Conservation (phyloP, 2,113 vertebrate species). For the Epinephelus fuscoguttatus region DNA sequence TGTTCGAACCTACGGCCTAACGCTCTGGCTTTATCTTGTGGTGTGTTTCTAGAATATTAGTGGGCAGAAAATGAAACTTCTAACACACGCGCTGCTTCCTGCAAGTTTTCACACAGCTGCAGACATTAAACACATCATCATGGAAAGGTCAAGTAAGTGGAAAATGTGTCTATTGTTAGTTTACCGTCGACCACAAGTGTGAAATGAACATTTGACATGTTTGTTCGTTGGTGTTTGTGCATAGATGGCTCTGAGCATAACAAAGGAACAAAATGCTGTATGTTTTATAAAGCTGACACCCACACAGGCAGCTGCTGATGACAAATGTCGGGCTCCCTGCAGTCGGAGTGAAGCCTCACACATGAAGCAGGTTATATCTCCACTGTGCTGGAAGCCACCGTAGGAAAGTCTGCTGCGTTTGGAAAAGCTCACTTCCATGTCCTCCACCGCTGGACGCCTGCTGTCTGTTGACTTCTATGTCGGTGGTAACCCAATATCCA, state of each 20-base stretch:
- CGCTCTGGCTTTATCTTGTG: slow-evolving; percentile 17
- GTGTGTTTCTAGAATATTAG: slow-evolving; percentile 35
- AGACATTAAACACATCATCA: slow-evolving; percentile 55
- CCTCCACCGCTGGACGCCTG: slow-evolving; percentile 68
- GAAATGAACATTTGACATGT: slow-evolving; percentile 66
- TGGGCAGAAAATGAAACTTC: slow-evolving; percentile 52
- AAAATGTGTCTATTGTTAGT: slow-evolving; percentile 67
- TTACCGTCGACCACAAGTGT: slow-evolving; percentile 53
- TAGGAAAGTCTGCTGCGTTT: slow-evolving; percentile 77
- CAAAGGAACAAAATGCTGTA: slow-evolving; percentile 28
- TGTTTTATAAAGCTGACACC: slow-evolving; percentile 48
- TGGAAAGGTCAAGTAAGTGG: slow-evolving; percentile 64
- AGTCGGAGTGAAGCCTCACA: slow-evolving; percentile 26
- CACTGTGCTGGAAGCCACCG: slow-evolving; percentile 56
- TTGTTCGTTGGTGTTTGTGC: slow-evolving; percentile 50
- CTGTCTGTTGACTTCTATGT: slow-evolving; percentile 67
- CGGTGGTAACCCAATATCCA: slow-evolving; percentile 74
- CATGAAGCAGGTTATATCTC: slow-evolving; percentile 51
- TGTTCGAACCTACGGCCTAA: slow-evolving; percentile 33
- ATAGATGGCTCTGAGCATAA: slow-evolving; percentile 35
- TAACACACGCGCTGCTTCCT: slow-evolving; percentile 37
- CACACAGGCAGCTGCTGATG: slow-evolving; percentile 59
- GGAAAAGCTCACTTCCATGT: slow-evolving; percentile 74
- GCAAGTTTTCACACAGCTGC: slow-evolving; percentile 46
- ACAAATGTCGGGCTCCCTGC: slow-evolving; percentile 47